Evolutionary conservation across 2,888 invertebrate species (phyloP).

Genomic region (Habroteleia sp.): DNA sequence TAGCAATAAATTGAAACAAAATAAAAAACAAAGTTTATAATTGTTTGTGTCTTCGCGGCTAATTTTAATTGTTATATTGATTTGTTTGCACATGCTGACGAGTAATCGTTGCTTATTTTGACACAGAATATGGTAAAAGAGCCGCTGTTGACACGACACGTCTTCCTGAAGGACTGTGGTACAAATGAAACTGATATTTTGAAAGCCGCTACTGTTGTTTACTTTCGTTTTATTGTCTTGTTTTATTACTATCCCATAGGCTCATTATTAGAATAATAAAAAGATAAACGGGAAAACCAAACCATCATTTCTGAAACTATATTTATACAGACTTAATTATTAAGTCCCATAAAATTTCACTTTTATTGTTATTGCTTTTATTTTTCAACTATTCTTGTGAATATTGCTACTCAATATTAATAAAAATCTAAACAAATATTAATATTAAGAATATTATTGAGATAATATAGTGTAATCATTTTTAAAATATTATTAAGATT

Average conservation of each 20-base stretch:
- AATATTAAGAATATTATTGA: too few species aligned
- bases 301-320: slow-evolving; percentile 30
- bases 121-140: slow-evolving; percentile 27
- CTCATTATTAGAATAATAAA: slow-evolving; percentile 60
- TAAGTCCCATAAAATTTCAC: slow-evolving; percentile 15
- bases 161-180: slow-evolving; percentile 12
- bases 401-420: too few species aligned
- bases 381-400: too few species aligned
- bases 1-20: too few species aligned
- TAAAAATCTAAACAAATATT: too few species aligned
- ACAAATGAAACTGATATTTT: slow-evolving; percentile 55
- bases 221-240: slow-evolving; percentile 58
- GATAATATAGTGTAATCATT: too few species aligned
- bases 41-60: too few species aligned
- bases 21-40: too few species aligned
- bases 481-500: too few species aligned
- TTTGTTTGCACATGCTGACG: slow-evolving; percentile 19
- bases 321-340: slow-evolving; percentile 41
- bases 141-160: slow-evolving; percentile 31
- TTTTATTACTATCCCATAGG: slow-evolving; percentile 57
- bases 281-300: slow-evolving; percentile 43
- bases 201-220: slow-evolving; percentile 55
- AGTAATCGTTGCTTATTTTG: slow-evolving; percentile 37
- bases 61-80: neutral
- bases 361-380: too few species aligned